Evolutionary conservation across 2,797 vertebrate species (phyloP).

Genomic region (Martes flavigula): DNA sequence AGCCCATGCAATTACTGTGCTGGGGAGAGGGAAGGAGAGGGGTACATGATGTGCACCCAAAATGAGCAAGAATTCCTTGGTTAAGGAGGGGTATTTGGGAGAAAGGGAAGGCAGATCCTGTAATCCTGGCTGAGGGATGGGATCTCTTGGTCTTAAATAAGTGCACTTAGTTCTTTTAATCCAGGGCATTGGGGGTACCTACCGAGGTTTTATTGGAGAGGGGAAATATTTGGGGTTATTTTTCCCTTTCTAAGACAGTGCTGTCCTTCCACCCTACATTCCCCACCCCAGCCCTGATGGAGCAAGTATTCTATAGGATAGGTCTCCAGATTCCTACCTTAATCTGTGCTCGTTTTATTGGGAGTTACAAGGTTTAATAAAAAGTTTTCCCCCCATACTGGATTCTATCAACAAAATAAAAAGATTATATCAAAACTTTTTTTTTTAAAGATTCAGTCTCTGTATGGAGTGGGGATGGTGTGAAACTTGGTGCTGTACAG

Average conservation of each 20-base stretch:
- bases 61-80: not conserved
- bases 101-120: not conserved
- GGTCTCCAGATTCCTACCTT: not conserved
- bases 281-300: not conserved
- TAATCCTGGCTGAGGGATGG: not conserved
- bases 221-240: slow-evolving; percentile 30
- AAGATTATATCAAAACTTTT: not conserved
- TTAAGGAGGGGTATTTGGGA: not conserved
- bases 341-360: slow-evolving; percentile 1
- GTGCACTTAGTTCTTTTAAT: slow-evolving; percentile 68
- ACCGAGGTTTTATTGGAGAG: not conserved
- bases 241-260: not conserved
- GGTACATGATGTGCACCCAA: not conserved
- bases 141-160: slow-evolving; percentile 57
- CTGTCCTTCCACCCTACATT: not conserved
- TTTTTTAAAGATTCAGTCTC: not conserved
- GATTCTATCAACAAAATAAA: slow-evolving; percentile 62
- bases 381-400: not conserved
- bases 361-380: slow-evolving; percentile 31
- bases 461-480: not conserved
- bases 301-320: not conserved
- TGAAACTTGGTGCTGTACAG: not conserved
- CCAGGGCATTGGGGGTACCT: slow-evolving; percentile 32
- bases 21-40: not conserved
- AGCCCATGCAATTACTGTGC: not conserved